phyloP scores from a whole-genome alignment of 2,113 vertebrate genomes.

The Micronycteris hirsuta region DNA sequence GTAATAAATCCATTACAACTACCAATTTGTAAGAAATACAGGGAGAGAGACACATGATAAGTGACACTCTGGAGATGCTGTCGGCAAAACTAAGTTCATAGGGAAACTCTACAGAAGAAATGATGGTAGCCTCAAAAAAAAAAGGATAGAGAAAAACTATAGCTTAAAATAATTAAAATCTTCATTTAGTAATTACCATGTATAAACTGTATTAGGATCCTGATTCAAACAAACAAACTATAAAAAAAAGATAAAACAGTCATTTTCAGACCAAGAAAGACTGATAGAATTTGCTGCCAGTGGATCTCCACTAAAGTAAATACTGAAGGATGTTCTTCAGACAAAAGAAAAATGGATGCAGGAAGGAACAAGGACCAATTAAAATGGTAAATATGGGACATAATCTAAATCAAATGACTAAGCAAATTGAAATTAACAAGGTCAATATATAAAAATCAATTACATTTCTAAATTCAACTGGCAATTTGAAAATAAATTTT shows the following conservation, averaged over 20 bases:
- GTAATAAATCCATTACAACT: not conserved
- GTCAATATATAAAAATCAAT: not conserved
- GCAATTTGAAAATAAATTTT: not conserved
- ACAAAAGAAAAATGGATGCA: not conserved
- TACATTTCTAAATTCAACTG: not conserved
- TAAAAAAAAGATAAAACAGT: not conserved
- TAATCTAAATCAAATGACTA: not conserved
- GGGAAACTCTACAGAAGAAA: not conserved
- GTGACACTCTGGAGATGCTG: not conserved
- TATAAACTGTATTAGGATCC: not conserved
- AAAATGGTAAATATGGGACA: not conserved
- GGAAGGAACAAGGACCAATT: not conserved
- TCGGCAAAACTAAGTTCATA: not conserved
- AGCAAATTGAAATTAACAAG: not conserved
- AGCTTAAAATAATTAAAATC: not conserved
- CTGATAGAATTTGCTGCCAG: not conserved
- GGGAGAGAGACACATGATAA: not conserved
- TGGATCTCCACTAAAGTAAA: not conserved
- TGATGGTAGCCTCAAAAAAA: not conserved
- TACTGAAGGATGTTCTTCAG: not conserved
- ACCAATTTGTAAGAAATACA: not conserved
- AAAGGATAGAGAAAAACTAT: not conserved
- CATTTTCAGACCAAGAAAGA: constrained; percentile 4
- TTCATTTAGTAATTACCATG: not conserved
- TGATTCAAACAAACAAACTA: not conserved